These are phyloP conservation scores for Aurelia aurita DNA, from an alignment of 30 jellyfish, hydroid and myxozoan species.

Conservation along the genomic window DNA sequence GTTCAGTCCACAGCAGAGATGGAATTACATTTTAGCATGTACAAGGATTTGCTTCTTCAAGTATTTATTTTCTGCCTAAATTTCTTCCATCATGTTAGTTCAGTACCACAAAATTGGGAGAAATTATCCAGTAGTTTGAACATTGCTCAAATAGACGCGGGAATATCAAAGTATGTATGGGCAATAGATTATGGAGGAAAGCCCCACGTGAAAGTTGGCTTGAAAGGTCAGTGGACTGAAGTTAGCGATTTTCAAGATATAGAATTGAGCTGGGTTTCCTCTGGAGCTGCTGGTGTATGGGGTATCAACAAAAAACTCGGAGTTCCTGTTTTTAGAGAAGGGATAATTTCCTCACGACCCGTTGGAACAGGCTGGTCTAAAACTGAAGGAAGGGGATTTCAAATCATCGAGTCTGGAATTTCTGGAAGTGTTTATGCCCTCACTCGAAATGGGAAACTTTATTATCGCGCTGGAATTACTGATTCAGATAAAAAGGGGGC, in stretches of 20 bases:
- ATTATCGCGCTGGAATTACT: constrained; percentile 62
- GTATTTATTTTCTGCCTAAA: background rate
- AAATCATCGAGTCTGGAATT: constrained; percentile 73
- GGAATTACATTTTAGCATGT: constrained; percentile 17
- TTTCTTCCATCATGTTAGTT: background rate
- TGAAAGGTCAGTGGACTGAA: constrained; percentile 56
- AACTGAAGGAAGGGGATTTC: constrained; percentile 56
- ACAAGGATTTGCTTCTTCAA: background rate
- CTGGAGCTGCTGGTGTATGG: constrained; percentile 98
- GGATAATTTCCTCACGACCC: constrained; percentile 51
- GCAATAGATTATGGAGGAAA: constrained; percentile 68
- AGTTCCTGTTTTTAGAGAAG: constrained; percentile 74
- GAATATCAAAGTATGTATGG: constrained; percentile 65
- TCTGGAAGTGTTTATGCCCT: constrained; percentile 58
- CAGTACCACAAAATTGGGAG: constrained; percentile 53
- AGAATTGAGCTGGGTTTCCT: constrained; percentile 71
- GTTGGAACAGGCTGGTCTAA: constrained; percentile 77
- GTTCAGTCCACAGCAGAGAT: constrained; percentile 6
- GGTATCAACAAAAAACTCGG: constrained; percentile 61
- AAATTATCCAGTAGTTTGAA: constrained; percentile 8
- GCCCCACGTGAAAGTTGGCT: constrained; percentile 63
- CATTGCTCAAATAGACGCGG: constrained; percentile 70
- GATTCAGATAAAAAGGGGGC: constrained; percentile 29
- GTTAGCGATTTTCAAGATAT: constrained; percentile 26
- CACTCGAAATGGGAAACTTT: constrained; percentile 41